phyloP scores from a whole-genome alignment of 2,113 vertebrate genomes.

The Ivindomyrus marchei region DNA sequence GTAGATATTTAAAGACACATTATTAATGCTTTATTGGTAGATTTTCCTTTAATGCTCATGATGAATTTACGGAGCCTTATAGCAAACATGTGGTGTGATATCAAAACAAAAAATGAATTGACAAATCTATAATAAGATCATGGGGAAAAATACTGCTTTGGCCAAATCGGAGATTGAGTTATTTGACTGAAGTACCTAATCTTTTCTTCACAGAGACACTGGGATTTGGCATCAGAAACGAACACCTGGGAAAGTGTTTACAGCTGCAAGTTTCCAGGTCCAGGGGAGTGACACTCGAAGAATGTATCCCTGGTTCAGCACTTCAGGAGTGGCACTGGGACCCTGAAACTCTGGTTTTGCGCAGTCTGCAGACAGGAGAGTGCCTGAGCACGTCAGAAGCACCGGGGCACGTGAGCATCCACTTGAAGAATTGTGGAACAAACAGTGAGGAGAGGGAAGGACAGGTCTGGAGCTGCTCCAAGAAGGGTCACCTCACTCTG shows the following conservation, averaged over 20 bases:
- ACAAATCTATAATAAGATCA: neutral
- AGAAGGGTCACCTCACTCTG: slow-evolving; percentile 69
- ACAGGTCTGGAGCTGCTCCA: slow-evolving; percentile 75
- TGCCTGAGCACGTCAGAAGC: slow-evolving; percentile 58
- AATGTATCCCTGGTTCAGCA: slow-evolving; percentile 48
- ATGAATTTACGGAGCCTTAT: neutral
- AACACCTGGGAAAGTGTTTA: slow-evolving; percentile 62
- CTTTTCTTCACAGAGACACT: slow-evolving; percentile 34
- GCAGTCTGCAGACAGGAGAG: slow-evolving; percentile 49
- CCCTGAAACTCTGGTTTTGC: slow-evolving; percentile 36
- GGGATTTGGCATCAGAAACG: slow-evolving; percentile 68
- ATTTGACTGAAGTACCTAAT: neutral
- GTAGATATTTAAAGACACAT: neutral
- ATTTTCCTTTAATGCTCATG: neutral
- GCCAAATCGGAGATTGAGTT: neutral
- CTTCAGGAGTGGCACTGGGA: slow-evolving; percentile 64
- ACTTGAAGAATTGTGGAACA: slow-evolving; percentile 53
- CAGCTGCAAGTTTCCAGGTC: slow-evolving; percentile 27
- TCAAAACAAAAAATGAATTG: neutral
- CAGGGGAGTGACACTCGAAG: slow-evolving; percentile 46
- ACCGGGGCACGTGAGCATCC: slow-evolving; percentile 48
- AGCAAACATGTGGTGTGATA: neutral
- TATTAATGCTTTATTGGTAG: neutral
- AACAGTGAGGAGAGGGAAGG: slow-evolving; percentile 32
- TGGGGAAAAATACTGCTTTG: neutral